Evolutionary conservation across 2,113 vertebrate species (phyloP), one percentile per base, ranked within the genome.

Genomic region (Indri indri): DNA sequence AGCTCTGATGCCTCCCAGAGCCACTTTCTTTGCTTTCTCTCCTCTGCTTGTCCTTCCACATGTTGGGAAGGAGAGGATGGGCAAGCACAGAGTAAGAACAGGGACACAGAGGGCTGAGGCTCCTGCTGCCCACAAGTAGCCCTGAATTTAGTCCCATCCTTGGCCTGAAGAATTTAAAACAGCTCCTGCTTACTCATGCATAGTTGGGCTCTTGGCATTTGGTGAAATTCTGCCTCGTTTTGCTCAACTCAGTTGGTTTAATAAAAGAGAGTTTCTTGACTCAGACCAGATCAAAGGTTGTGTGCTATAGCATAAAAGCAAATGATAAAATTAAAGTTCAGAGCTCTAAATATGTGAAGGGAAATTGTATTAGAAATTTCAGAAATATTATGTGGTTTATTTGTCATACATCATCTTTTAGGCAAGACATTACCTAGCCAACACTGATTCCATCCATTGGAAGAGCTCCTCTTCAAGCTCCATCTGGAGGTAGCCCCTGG

Each of bases 351-450:
- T 34, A 2, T 5, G 6, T 47, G 27, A 88, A n/a, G 57, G 40
- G 93, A 90, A 96, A 42, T 23, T 95, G n/a, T 86, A 91, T 93
- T 88, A 92, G 76, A 96, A 92, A 79, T 66, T 87, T 81, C 77
- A 1, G 57, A 71, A 90, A 68, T 63, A 96, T 2, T 47, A 81
- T 87, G 90, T 95, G 70, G 30, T 71, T 96, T 22, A n/a, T 97
- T 98, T 97, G 91, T 71, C 16, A 77, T 14, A 57, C 47, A 3
- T 47, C 95, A 25, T 54, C 65, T 88, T 93, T 96, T 54, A 87
- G 92, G 95, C 81, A 88, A 91, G 77, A 96, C 85, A 94, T 54
- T 27, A 0, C 45, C 23, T 82, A 34, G 8, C 16, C n/a, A 61
- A 54, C 37, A 12, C n/a, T 52, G 61, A 42, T n/a, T 45, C 11